phyloP scores from a whole-genome alignment of 2,797 vertebrate species.

The Chrysocyon brachyurus region DNA sequence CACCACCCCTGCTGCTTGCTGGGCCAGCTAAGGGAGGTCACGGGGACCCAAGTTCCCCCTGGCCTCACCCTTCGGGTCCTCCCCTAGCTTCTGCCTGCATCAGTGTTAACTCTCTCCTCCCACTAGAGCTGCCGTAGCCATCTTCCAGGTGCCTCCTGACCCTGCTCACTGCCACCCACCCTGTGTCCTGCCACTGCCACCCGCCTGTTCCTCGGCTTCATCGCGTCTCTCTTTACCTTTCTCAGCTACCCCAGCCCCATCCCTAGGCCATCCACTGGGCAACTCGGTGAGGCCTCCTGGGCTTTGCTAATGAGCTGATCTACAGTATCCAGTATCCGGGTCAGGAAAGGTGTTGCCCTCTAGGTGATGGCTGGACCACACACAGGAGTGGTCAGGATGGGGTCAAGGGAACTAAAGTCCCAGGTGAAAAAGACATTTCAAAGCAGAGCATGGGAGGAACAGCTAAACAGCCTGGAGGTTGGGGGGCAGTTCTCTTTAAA shows the following conservation, averaged over 20 bases:
- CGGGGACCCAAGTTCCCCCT: not conserved
- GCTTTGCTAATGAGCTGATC: not conserved
- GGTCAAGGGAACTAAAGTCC: not conserved
- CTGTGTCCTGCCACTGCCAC: not conserved
- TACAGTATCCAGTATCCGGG: not conserved
- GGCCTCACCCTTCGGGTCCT: fast-evolving
- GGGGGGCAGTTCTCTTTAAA: not conserved
- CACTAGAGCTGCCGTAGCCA: not conserved
- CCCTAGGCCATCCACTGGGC: not conserved
- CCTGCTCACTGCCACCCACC: not conserved
- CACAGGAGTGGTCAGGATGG: not conserved
- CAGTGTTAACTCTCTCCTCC: not conserved
- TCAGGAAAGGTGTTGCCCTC: not conserved
- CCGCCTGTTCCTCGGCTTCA: not conserved
- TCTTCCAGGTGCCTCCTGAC: not conserved
- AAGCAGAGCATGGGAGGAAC: not conserved
- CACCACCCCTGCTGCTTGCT: not conserved
- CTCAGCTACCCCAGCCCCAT: not conserved
- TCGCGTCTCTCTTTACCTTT: not conserved
- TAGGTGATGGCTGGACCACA: not conserved
- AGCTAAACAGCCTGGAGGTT: not conserved
- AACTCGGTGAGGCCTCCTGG: not conserved
- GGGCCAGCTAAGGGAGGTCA: not conserved
- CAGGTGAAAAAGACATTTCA: not conserved
- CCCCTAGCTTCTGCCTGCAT: not conserved